Base-by-base conservation (phyloP, 2,797 vertebrate genomes). In the Argentina silus region DNA sequence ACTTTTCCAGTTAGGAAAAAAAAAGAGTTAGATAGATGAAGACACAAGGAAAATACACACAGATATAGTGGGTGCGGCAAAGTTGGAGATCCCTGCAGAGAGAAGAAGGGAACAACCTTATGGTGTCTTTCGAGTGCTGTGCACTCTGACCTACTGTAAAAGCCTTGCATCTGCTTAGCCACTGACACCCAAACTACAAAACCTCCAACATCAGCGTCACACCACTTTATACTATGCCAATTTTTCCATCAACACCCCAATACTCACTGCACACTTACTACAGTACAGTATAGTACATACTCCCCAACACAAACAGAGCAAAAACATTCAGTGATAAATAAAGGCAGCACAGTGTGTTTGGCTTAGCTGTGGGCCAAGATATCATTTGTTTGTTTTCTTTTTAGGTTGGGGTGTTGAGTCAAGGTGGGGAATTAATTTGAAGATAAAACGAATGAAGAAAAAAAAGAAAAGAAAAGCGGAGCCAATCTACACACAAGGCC, bases 341-440 rank as follows among this genome's bases (percentile, higher is more conserved):
- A 76, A 72, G 48, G 71, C 65, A 80, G 67, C 68, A 75, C 43
- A 23, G 62, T 51, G 45, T 59, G 44, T 73, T 78, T 72, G 75
- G 72, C 78, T 63, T 66, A 48, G 69, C 72, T 61, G 27, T 36
- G 57, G 77, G 57, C 23, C 3, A 44, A 66, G 59, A 19, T 61
- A 70, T 86, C 70, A 79, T 81, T 82, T 81, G 57, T 80, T 85
- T 83, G 71, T 67, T 79, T 74, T 56, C 76, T 84, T 80, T 59
- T n/a, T 67, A 68, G 73, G 56, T 21, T 63, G 67, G 73, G 82
- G 78, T 55, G 68, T 74, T 81, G 68, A 69, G 77, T 79, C 85
- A 84, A 88, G 78, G 82, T n/a, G 44, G 45, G 71, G 76, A 81
- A 90, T 88, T 89, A 48, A 89, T 90, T 89, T 90, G 81, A 84